Percentiles rank a stretch among this genome's conserved stretches.
Evolutionary conservation across 2,113 vertebrate species (phyloP).

Genomic region (Pyrgilauda ruficollis): DNA sequence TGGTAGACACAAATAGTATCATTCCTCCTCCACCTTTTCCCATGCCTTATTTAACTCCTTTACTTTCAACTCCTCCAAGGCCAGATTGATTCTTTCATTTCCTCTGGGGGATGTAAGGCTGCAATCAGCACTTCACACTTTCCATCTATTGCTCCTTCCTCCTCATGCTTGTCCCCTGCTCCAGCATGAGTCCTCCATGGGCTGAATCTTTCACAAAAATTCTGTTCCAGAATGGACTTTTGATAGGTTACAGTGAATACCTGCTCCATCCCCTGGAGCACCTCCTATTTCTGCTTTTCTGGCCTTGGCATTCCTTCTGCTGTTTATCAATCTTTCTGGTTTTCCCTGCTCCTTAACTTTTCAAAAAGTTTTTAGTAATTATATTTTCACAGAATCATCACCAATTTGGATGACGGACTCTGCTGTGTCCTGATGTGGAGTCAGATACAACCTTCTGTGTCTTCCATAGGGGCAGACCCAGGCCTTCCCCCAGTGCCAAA

Average conservation of each 20-base stretch:
- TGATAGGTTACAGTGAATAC: neutral
- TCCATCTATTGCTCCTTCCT: neutral
- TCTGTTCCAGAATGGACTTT: neutral
- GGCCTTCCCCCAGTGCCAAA: neutral
- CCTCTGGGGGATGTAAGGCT: neutral
- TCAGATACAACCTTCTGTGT: neutral
- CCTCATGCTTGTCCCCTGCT: neutral
- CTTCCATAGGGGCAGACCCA: neutral
- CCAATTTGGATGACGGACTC: neutral
- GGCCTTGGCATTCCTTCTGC: neutral
- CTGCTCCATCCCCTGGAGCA: neutral
- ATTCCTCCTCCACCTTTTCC: neutral
- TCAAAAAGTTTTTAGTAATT: neutral
- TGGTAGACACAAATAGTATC: neutral
- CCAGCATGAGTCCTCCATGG: neutral
- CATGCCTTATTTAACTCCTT: neutral
- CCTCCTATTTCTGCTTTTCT: neutral
- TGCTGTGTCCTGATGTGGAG: neutral
- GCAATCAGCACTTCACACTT: neutral
- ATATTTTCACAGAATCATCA: neutral
- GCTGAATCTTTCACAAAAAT: neutral
- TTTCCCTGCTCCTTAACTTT: neutral
- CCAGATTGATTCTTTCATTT: neutral
- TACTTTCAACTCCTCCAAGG: neutral
- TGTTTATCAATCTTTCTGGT: neutral